Conservation (phyloP, 2,888 invertebrate species). For the Pseudolycoriella hygida region DNA sequence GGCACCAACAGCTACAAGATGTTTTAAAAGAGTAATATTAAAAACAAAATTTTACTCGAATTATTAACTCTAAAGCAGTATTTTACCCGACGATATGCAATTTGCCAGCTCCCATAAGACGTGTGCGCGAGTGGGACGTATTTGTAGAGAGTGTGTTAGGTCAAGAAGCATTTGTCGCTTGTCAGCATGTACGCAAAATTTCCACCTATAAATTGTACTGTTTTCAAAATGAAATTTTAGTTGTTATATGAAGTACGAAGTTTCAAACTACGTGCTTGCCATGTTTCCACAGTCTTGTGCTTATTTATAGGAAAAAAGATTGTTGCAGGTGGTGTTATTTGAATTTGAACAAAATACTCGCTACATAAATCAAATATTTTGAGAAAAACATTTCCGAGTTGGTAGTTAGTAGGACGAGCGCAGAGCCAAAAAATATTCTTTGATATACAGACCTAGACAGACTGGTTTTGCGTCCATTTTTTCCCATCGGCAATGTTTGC, state of each 20-base stretch:
- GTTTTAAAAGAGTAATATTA: no score
- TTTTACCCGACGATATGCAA: slow-evolving; percentile 34
- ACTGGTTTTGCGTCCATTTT: slow-evolving; percentile 33
- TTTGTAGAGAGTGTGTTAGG: slow-evolving; percentile 40
- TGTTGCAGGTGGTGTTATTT: no score
- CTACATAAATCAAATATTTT: no score
- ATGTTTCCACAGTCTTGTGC: no score
- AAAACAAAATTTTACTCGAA: no score
- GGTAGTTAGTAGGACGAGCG: not conserved
- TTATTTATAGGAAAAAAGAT: no score
- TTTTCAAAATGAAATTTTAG: not conserved
- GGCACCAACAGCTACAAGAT: slow-evolving; percentile 38
- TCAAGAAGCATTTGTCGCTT: slow-evolving; percentile 43
- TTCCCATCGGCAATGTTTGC: slow-evolving; percentile 15
- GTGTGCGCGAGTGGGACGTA: slow-evolving; percentile 40
- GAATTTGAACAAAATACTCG: no score
- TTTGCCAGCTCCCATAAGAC: slow-evolving; percentile 48
- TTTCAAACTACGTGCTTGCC: no score
- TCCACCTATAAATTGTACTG: slow-evolving; percentile 19
- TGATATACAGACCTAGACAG: slow-evolving; percentile 24
- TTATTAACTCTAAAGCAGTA: no score
- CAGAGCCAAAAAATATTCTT: not conserved
- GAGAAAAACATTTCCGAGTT: not conserved
- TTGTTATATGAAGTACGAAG: no score
- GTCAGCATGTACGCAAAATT: slow-evolving; percentile 44